These are phyloP conservation scores for Marasmarcha lunaedactyla DNA, from an alignment of 2,888 invertebrate species.

Conservation along the genomic window DNA sequence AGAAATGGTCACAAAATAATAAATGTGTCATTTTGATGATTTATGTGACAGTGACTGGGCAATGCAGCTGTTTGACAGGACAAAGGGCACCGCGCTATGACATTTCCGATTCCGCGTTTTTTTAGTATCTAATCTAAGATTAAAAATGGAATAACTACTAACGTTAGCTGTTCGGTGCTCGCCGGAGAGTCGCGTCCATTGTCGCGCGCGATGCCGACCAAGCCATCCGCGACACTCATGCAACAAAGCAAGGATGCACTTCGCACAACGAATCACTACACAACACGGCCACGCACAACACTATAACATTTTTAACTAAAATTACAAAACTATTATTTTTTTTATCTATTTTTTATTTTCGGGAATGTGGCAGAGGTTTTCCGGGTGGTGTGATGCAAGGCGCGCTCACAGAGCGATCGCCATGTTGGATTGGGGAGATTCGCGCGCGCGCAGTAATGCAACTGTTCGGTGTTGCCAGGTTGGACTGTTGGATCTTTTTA, in stretches of 20 bases:
- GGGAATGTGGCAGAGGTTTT: conserved; percentile 20
- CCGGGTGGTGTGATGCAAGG: conserved; percentile 38
- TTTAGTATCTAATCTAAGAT: background rate
- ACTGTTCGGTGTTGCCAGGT: conserved; percentile 26
- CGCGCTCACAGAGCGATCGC: conserved; percentile 51
- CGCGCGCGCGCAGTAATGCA: conserved; percentile 66
- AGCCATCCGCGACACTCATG: conserved; percentile 60
- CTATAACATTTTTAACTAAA: conserved; percentile 44
- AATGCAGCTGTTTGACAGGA: too few relatives aligned
- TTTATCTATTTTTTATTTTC: conserved; percentile 9
- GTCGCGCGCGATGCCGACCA: conserved; percentile 37
- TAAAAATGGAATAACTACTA: conserved; percentile 21
- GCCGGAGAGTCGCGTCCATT: conserved; percentile 60
- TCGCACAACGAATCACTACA: conserved; percentile 29
- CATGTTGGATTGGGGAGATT: conserved; percentile 53
- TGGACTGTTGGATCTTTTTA: background rate
- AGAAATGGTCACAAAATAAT: too few relatives aligned
- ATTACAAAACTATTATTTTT: conserved; percentile 21
- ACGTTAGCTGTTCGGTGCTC: conserved; percentile 65
- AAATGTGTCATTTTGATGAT: too few relatives aligned
- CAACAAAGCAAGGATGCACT: conserved; percentile 49
- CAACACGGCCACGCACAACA: conserved; percentile 27
- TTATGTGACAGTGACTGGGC: too few relatives aligned
- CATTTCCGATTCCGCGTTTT: background rate
- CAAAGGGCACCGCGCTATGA: too few relatives aligned